Percentiles rank a stretch among this genome's conserved stretches.
Evolutionary conservation across 1,140 invertebrate species (phyloP).

Genomic region (Ooceraea biroi): DNA sequence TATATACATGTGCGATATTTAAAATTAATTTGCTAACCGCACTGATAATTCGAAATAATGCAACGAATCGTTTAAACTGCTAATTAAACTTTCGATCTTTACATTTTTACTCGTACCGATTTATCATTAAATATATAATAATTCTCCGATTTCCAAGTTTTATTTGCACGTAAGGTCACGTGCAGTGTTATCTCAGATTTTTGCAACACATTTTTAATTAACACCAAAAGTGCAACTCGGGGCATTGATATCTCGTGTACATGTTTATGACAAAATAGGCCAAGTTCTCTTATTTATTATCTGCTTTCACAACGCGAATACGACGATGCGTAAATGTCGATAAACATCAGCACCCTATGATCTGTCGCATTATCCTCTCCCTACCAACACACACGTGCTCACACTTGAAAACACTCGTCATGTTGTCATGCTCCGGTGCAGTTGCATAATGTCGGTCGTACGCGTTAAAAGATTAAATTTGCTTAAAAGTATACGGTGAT

Average conservation of each 20-base stretch:
- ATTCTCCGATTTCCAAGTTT: no score
- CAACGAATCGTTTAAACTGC: background rate
- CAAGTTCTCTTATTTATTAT: background rate
- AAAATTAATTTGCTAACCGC: background rate
- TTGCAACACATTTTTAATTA: no score
- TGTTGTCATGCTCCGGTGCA: background rate
- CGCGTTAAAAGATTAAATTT: background rate
- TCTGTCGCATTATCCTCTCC: background rate
- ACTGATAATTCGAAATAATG: background rate
- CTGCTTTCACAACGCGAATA: background rate
- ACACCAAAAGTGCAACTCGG: no score
- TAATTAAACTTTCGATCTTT: conserved; percentile 20
- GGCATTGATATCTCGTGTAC: background rate
- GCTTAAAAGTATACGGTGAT: background rate
- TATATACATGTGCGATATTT: background rate
- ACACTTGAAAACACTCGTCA: background rate
- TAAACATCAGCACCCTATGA: background rate
- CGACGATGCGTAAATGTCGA: background rate
- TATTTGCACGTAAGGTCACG: no score
- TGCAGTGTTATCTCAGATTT: no score
- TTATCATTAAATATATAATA: no score
- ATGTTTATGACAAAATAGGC: conserved; percentile 1
- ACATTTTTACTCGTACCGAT: background rate
- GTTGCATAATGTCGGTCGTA: conserved; percentile 5
- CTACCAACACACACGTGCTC: background rate